Conservation (phyloP, 2,797 vertebrate species). For the Monodelphis domestica region DNA sequence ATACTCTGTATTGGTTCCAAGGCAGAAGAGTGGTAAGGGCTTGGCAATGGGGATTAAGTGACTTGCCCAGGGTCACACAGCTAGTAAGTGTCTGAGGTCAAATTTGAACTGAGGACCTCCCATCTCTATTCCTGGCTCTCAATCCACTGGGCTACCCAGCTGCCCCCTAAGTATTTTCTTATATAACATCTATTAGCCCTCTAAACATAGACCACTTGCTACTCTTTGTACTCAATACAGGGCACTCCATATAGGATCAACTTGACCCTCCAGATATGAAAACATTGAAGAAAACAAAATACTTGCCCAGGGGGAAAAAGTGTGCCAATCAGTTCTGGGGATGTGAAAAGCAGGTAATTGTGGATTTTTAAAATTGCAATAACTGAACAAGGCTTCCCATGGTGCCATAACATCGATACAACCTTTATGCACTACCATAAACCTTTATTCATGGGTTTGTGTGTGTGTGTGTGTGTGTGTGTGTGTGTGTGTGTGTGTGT, state of each 20-base stretch:
- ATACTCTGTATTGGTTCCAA: too few relatives aligned
- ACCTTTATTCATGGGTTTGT: too few relatives aligned
- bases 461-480: not conserved
- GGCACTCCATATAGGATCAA: not conserved
- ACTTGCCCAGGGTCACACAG: too few relatives aligned
- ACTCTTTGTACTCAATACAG: not conserved
- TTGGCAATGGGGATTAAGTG: too few relatives aligned
- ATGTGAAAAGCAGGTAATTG: not conserved
- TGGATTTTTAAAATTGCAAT: not conserved
- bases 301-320: not conserved
- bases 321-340: not conserved
- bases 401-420: not conserved
- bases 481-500: not conserved
- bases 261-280: not conserved
- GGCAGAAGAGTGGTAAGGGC: too few relatives aligned
- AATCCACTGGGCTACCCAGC: too few relatives aligned
- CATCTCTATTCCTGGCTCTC: too few relatives aligned
- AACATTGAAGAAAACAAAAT: not conserved
- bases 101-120: too few relatives aligned
- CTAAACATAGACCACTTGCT: not conserved
- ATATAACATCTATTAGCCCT: not conserved
- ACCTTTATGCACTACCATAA: not conserved
- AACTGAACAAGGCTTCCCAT: not conserved
- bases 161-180: too few relatives aligned
- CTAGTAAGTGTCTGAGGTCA: too few relatives aligned